Evolutionary conservation across 2,113 vertebrate species (phyloP), one percentile per base, ranked within the genome.

Genomic region (Promerops cafer): DNA sequence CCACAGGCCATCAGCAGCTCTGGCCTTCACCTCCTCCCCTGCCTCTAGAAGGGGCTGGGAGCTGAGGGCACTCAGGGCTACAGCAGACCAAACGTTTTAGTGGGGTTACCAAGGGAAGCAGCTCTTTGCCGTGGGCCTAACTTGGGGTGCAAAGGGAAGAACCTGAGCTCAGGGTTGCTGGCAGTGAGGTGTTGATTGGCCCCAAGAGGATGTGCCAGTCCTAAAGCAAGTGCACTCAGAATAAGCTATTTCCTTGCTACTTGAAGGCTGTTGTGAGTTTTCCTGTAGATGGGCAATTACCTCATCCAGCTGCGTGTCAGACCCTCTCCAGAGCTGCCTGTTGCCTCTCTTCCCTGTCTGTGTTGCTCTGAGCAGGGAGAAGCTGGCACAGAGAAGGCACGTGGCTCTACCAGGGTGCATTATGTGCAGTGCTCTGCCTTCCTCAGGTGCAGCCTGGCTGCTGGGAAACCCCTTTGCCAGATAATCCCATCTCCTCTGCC

Each of bases 11-110:
- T 64, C 70, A 16, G 61, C 0, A 4, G 28, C 68, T 84, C 31
- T 70, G 76, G 11, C 71, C 76, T 31, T 28, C 13, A 7, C 37
- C 57, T 68, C 66, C 40, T 71, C 23, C 53, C 35, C 10, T 87
- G 65, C 37, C 74, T 90, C 31, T 26, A 27, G 77, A 3, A 4
- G 1, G 2, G 37, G 10, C 4, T 60, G 45, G 45, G 31, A 57
- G 22, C 26, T n/a, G 33, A 52, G 31, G 63, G 59, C 39, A 49
- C 13, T 45, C 17, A 35, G 50, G 24, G 15, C 39, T 39, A 4
- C 19, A 15, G 10, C 11, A 50, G 33, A 65, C 33, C 3, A 20
- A 12, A 31, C 0, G 0, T 39, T 42, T 47, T 4, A 15, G 54
- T 22, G 65, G 6, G 10, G 6, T 89, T 94, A 7, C 21, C 53